These are phyloP conservation scores for Pterocles burchelli DNA, from an alignment of 2,113 vertebrate species.

Conservation along the genomic window DNA sequence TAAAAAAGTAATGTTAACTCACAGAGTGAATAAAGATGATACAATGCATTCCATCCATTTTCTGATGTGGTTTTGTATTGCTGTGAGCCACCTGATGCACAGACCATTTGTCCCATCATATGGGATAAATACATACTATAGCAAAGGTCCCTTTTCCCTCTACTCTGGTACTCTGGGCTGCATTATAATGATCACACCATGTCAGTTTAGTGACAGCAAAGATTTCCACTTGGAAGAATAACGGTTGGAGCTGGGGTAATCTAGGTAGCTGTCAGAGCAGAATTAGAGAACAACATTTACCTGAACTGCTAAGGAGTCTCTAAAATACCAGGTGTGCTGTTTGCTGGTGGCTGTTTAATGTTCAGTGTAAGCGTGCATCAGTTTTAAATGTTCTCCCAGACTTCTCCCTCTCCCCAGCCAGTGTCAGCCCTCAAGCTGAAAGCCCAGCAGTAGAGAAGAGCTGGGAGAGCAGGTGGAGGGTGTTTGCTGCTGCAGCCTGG, in stretches of 20 bases:
- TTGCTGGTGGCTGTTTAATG: not conserved
- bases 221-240: not conserved
- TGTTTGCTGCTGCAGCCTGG: not conserved
- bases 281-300: not conserved
- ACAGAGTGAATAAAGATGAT: not conserved
- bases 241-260: not conserved
- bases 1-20: not conserved
- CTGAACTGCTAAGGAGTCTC: not conserved
- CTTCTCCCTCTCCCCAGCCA: not conserved
- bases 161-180: not conserved
- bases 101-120: not conserved
- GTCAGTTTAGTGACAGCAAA: not conserved
- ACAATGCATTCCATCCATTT: not conserved
- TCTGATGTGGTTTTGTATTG: not conserved
- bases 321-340: not conserved
- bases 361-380: accelerated
- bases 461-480: not conserved
- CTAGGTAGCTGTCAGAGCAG: not conserved
- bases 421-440: not conserved
- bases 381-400: not conserved
- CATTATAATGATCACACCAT: not conserved
- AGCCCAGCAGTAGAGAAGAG: not conserved
- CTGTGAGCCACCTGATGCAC: not conserved
- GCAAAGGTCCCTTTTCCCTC: not conserved
- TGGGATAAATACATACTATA: not conserved